phyloP scores from a whole-genome alignment of 2,888 invertebrate species.

The Oxyteleia sp. region DNA sequence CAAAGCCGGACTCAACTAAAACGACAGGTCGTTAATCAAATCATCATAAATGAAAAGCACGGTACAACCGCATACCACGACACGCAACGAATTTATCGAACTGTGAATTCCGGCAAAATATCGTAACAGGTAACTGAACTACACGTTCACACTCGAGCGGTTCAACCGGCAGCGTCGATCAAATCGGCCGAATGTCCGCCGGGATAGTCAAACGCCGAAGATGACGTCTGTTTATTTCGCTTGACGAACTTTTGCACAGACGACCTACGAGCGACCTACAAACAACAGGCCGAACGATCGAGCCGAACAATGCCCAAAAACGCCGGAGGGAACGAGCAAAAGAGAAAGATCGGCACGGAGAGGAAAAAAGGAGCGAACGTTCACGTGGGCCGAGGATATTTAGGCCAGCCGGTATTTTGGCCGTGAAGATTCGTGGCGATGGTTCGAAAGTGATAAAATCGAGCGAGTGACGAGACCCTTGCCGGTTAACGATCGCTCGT shows the following conservation, averaged over 20 bases:
- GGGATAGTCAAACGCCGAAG: conserved; percentile 33
- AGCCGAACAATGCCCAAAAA: conserved; percentile 32
- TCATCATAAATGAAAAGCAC: conserved; percentile 24
- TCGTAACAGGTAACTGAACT: conserved; percentile 51
- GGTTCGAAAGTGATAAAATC: conserved; percentile 55
- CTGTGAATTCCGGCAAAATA: conserved; percentile 47
- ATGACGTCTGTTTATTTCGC: conserved; percentile 19
- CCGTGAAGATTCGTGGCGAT: conserved; percentile 37
- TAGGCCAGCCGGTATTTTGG: conserved; percentile 51
- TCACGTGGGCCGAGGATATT: conserved; percentile 55
- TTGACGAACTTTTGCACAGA: background rate
- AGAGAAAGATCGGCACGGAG: conserved; percentile 2
- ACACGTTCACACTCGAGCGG: conserved; percentile 35
- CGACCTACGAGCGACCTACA: conserved; percentile 1
- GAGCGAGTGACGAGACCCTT: conserved; percentile 39
- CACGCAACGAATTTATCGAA: conserved; percentile 43
- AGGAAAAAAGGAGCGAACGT: background rate
- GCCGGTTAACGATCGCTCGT: conserved; percentile 31
- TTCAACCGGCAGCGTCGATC: conserved; percentile 27
- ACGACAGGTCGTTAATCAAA: conserved; percentile 26
- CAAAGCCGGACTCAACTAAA: background rate
- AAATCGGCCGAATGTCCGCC: conserved; percentile 37
- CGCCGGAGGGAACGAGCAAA: conserved; percentile 9
- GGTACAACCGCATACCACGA: conserved; percentile 3
- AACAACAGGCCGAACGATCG: conserved; percentile 6